These are phyloP conservation scores for Gymnoscelis rufifasciata DNA, from an alignment of 2,888 invertebrate species.

Conservation along the genomic window DNA sequence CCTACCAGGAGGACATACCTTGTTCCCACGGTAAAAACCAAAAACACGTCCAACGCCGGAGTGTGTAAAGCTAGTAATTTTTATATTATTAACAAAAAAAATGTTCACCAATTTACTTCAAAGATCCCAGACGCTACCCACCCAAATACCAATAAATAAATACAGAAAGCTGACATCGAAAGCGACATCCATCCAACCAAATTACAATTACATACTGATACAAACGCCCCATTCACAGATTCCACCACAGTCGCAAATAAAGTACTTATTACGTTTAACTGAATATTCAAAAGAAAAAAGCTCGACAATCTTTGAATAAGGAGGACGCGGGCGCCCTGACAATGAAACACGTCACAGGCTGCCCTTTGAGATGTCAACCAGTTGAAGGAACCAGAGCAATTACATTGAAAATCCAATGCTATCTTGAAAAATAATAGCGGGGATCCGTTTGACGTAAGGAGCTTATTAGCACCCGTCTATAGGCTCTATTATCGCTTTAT, in stretches of 20 bases:
- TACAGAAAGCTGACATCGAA: neutral
- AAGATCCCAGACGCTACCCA: neutral
- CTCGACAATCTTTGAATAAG: constrained; percentile 68
- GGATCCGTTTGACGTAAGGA: constrained; percentile 63
- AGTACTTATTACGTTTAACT: constrained; percentile 42
- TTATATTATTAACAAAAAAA: too few species aligned
- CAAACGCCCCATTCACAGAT: constrained; percentile 7
- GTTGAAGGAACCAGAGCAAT: constrained; percentile 77
- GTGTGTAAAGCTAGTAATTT: too few species aligned
- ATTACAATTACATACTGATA: constrained; percentile 3
- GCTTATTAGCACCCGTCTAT: constrained; percentile 69
- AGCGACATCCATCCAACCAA: neutral
- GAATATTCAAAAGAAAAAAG: constrained; percentile 65
- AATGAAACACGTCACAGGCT: constrained; percentile 70
- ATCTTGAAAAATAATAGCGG: constrained; percentile 73
- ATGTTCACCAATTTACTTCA: too few species aligned
- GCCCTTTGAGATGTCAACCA: constrained; percentile 76
- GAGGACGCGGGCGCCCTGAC: constrained; percentile 74
- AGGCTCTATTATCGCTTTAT: constrained; percentile 37
- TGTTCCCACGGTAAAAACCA: too few species aligned
- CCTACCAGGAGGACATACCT: too few species aligned
- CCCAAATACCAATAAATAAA: neutral
- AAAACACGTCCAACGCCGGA: too few species aligned
- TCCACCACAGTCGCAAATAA: constrained; percentile 27
- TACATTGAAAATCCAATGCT: constrained; percentile 75